Evolutionary conservation across 2,888 invertebrate species (phyloP).

Genomic region (Acronicta alni): DNA sequence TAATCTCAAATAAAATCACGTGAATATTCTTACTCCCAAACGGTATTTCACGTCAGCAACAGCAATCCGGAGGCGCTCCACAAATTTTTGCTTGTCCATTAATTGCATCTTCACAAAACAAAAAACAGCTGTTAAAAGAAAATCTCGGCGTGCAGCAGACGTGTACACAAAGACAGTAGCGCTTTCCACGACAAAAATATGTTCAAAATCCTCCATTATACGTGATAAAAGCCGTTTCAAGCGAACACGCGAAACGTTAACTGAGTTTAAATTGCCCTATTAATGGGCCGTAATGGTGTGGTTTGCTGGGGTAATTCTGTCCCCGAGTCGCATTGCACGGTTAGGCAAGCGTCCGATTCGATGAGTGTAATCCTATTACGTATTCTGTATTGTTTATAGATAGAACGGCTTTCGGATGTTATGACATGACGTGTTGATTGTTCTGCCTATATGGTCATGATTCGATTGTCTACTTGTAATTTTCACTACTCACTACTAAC

Average conservation of each 20-base stretch:
- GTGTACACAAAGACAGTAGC: slow-evolving; percentile 49
- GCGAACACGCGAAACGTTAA: slow-evolving; percentile 71
- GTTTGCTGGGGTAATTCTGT: slow-evolving; percentile 58
- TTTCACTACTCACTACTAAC: no score
- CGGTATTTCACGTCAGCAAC: no score
- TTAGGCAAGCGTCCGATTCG: slow-evolving; percentile 49
- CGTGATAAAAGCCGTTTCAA: slow-evolving; percentile 71
- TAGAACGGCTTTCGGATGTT: slow-evolving; percentile 23
- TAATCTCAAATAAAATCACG: neutral
- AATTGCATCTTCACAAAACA: slow-evolving; percentile 22
- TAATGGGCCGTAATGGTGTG: slow-evolving; percentile 71
- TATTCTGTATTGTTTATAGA: slow-evolving; percentile 51
- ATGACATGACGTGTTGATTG: slow-evolving; percentile 30
- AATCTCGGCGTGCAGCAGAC: slow-evolving; percentile 45
- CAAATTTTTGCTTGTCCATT: slow-evolving; percentile 25
- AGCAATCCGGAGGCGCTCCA: slow-evolving; percentile 3
- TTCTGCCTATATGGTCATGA: neutral
- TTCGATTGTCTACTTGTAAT: no score
- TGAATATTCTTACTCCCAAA: neutral
- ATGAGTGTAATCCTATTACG: slow-evolving; percentile 56
- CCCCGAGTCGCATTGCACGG: slow-evolving; percentile 54
- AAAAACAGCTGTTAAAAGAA: slow-evolving; percentile 40
- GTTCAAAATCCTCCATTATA: slow-evolving; percentile 68
- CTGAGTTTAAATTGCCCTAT: slow-evolving; percentile 73
- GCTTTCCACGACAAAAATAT: slow-evolving; percentile 62